Conservation (phyloP, 1,140 invertebrate genomes). For the Lineus longissimus region DNA sequence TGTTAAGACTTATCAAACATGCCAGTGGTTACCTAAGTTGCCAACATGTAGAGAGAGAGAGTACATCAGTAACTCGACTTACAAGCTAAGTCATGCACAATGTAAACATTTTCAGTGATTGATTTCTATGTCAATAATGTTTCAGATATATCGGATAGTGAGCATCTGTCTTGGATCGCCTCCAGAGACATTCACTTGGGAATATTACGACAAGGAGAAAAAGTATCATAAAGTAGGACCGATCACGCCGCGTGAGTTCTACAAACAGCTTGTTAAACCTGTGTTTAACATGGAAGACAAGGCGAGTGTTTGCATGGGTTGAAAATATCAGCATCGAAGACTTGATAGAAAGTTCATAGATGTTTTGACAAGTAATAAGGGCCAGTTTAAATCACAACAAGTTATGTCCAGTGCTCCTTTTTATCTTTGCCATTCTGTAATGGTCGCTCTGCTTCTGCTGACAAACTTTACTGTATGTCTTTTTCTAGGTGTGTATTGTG, state of each 20-base stretch:
- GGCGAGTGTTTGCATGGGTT: constrained; percentile 58
- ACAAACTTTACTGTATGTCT: not conserved
- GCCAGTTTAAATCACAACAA: no score
- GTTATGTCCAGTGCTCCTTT: no score
- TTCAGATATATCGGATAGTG: constrained; percentile 70
- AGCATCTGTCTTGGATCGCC: constrained; percentile 63
- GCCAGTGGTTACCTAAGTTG: no score
- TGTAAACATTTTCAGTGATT: no score
- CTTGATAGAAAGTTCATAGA: not conserved
- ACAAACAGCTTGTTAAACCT: constrained; percentile 73
- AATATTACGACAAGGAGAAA: constrained; percentile 85
- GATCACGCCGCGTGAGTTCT: constrained; percentile 75
- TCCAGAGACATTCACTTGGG: constrained; percentile 75
- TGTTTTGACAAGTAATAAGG: not conserved
- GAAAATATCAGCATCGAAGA: not conserved
- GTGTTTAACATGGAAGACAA: constrained; percentile 79
- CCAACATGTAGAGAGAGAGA: no score
- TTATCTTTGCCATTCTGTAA: no score
- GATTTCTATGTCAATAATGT: no score
- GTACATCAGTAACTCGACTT: no score
- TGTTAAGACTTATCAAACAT: no score
- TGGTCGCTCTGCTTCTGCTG: no score
- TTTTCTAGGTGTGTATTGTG: constrained; percentile 71
- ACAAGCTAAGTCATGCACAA: no score
- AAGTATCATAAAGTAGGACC: constrained; percentile 71